phyloP scores from a whole-genome alignment of 2,113 vertebrate genomes.

The Hassar affinis region DNA sequence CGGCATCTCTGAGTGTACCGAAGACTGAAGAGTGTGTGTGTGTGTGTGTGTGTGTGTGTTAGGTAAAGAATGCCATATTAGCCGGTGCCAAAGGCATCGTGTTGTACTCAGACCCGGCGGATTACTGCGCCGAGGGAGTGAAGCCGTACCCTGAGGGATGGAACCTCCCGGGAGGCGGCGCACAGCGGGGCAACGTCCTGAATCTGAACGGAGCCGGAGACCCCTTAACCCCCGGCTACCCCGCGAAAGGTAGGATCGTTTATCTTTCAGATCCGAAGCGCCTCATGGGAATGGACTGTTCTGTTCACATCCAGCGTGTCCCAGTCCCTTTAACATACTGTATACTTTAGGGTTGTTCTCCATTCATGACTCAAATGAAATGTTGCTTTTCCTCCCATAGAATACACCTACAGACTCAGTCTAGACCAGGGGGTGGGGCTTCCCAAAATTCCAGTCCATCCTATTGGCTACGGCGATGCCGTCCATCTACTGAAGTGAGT shows the following conservation, averaged over 20 bases:
- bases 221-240: slow-evolving; percentile 93
- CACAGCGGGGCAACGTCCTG: slow-evolving; percentile 90
- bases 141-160: slow-evolving; percentile 85
- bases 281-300: too few relatives aligned
- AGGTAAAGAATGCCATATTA: slow-evolving; percentile 91
- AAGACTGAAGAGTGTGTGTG: neutral
- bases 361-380: too few relatives aligned
- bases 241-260: slow-evolving; percentile 83
- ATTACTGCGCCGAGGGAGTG: slow-evolving; percentile 84
- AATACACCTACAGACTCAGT: slow-evolving; percentile 82
- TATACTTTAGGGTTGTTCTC: too few relatives aligned
- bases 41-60: slow-evolving; percentile 23
- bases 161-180: slow-evolving; percentile 88
- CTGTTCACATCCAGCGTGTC: too few relatives aligned
- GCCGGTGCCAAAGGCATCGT: slow-evolving; percentile 87
- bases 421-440: slow-evolving; percentile 84
- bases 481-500: slow-evolving; percentile 80
- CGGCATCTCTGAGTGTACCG: neutral
- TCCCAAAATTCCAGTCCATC: slow-evolving; percentile 90
- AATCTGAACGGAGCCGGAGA: slow-evolving; percentile 92
- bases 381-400: slow-evolving; percentile 72
- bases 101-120: slow-evolving; percentile 91
- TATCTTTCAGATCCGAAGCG: too few relatives aligned
- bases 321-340: too few relatives aligned
- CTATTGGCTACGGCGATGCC: slow-evolving; percentile 89